A percentile compares a stretch with the other conserved stretches of the same genome.
Evolutionary conservation across 2,888 invertebrate species (phyloP).

Genomic region (Morpho achilles): DNA sequence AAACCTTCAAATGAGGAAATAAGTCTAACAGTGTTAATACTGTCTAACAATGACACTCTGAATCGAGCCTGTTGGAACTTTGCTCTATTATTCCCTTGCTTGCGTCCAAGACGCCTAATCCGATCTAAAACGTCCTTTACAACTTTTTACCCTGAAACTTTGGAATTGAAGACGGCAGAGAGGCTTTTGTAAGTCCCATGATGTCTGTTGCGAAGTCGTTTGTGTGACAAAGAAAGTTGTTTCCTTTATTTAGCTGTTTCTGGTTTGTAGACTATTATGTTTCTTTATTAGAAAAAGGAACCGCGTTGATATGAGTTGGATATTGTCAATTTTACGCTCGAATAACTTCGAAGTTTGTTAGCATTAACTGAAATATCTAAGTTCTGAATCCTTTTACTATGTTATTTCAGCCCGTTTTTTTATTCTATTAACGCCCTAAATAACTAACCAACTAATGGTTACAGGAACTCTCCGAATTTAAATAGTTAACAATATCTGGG

Average conservation of each 20-base stretch:
- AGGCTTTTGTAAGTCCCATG: constrained; percentile 23
- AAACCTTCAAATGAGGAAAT: neutral
- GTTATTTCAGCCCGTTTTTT: too few species aligned
- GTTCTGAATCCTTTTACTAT: too few species aligned
- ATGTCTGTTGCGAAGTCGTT: constrained; percentile 21
- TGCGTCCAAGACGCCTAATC: constrained; percentile 47
- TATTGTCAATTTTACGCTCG: too few species aligned
- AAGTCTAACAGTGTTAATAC: constrained; percentile 1
- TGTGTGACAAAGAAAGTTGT: constrained; percentile 9
- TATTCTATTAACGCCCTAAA: too few species aligned
- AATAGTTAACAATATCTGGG: too few species aligned
- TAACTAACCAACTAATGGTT: too few species aligned
- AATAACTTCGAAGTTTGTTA: too few species aligned
- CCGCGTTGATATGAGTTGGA: neutral
- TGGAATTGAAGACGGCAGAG: constrained; percentile 41
- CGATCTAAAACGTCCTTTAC: constrained; percentile 45
- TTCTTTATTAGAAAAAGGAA: constrained; percentile 1
- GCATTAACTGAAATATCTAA: too few species aligned
- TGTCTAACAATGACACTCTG: neutral
- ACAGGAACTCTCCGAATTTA: too few species aligned
- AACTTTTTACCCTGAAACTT: constrained; percentile 40
- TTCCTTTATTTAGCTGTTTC: constrained; percentile 8
- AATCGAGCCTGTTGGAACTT: constrained; percentile 48
- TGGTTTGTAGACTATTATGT: neutral
- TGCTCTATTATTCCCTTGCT: constrained; percentile 56